These are phyloP conservation scores for Hyles euphorbiae DNA, from an alignment of 1,140 invertebrate species.

Conservation along the genomic window DNA sequence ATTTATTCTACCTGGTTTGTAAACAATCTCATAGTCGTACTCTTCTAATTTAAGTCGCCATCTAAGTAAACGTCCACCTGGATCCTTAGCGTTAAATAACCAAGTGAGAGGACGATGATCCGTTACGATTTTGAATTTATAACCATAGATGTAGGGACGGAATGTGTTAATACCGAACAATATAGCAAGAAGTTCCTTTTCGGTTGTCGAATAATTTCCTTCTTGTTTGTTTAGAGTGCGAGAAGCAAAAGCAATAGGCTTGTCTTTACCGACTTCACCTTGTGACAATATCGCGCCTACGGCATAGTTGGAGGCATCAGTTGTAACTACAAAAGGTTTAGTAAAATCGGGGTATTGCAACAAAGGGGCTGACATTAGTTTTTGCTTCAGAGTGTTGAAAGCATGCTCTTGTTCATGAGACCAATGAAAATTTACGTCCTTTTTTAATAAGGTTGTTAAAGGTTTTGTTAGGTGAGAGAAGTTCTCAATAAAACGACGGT, in stretches of 20 bases:
- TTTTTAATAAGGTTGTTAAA: constrained; percentile 6
- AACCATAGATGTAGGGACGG: no score
- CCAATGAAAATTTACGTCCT: constrained; percentile 16
- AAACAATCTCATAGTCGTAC: constrained; percentile 57
- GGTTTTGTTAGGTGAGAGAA: constrained; percentile 41
- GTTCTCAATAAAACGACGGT: constrained; percentile 38
- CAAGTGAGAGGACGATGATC: constrained; percentile 73
- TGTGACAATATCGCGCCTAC: no score
- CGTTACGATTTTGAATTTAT: constrained; percentile 42
- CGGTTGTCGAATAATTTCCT: no score
- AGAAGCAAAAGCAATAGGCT: no score
- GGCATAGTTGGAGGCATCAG: no score
- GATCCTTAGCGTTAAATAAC: constrained; percentile 67
- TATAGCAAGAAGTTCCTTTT: no score
- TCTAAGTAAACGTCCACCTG: constrained; percentile 60
- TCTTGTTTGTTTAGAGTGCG: no score
- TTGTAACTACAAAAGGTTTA: no score
- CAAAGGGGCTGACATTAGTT: constrained; percentile 37
- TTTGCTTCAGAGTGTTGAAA: constrained; percentile 57
- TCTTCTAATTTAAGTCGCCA: constrained; percentile 74
- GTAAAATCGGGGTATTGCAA: no score
- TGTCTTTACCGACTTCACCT: no score
- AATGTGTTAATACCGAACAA: no score
- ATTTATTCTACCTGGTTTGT: constrained; percentile 57
- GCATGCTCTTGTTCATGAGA: constrained; percentile 31